These are phyloP conservation scores for Ceyx cyanopectus DNA, from an alignment of 2,113 vertebrate genomes.

Conservation along the genomic window DNA sequence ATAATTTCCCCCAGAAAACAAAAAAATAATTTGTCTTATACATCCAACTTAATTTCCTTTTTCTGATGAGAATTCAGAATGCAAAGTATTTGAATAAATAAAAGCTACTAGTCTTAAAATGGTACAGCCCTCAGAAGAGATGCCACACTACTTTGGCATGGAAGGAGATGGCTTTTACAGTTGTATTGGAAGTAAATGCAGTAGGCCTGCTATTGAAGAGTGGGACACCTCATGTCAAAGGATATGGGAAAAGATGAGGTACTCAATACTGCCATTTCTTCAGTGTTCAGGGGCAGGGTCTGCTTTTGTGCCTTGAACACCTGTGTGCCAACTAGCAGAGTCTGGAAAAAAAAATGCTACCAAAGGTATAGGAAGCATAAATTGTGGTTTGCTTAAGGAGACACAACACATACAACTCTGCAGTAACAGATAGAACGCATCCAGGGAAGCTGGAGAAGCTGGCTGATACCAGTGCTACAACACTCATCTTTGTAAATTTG, in stretches of 20 bases:
- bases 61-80: neutral
- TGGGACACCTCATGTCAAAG: neutral
- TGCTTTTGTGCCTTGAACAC: neutral
- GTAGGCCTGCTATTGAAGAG: neutral
- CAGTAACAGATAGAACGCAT: neutral
- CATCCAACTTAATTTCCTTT: neutral
- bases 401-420: neutral
- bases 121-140: neutral
- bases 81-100: neutral
- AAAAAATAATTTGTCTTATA: neutral
- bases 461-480: neutral
- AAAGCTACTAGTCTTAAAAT: neutral
- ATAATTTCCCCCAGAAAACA: too few relatives aligned
- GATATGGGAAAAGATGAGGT: neutral
- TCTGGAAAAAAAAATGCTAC: neutral
- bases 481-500: neutral
- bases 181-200: neutral
- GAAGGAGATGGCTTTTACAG: neutral
- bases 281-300: neutral
- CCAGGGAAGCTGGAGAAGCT: neutral
- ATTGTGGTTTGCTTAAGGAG: neutral
- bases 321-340: neutral
- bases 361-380: neutral
- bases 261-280: neutral
- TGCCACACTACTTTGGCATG: neutral